phyloP scores from a whole-genome alignment of 2,113 vertebrate species.

The Anseranas semipalmata region DNA sequence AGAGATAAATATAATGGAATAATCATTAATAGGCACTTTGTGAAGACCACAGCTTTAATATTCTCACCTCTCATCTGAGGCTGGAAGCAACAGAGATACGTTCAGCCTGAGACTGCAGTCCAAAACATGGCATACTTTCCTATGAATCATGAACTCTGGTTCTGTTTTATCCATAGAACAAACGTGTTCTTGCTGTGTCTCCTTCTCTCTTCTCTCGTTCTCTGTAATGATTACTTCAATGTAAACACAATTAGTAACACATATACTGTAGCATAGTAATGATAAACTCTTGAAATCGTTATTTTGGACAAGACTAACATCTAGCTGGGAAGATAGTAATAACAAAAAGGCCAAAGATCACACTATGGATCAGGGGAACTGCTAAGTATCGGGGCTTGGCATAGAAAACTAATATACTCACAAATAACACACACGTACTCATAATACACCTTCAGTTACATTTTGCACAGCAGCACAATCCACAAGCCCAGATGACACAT shows the following conservation, averaged over 20 bases:
- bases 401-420: constrained; percentile 40
- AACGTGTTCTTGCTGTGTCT: constrained; percentile 21
- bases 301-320: constrained; percentile 53
- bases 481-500: constrained; percentile 13
- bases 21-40: constrained; percentile 56
- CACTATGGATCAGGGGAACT: constrained; percentile 76
- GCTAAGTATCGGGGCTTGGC: constrained; percentile 67
- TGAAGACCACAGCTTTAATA: constrained; percentile 76
- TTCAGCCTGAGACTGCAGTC: constrained; percentile 56
- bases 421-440: background rate
- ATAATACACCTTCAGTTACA: background rate
- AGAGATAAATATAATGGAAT: constrained; percentile 25
- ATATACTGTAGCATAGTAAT: constrained; percentile 23
- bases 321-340: constrained; percentile 60
- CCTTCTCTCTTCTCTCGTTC: background rate
- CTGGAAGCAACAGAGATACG: constrained; percentile 23
- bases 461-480: constrained; percentile 30
- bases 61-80: constrained; percentile 41
- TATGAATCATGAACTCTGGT: constrained; percentile 51
- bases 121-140: constrained; percentile 34
- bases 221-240: constrained; percentile 24
- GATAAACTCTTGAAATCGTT: constrained; percentile 40
- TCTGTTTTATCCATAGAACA: constrained; percentile 48
- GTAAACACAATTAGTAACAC: constrained; percentile 45
- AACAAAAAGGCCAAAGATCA: constrained; percentile 81